Evolutionary conservation across 92 coral and sea anemone species (phyloP).

Genomic region (Siderastrea siderea): DNA sequence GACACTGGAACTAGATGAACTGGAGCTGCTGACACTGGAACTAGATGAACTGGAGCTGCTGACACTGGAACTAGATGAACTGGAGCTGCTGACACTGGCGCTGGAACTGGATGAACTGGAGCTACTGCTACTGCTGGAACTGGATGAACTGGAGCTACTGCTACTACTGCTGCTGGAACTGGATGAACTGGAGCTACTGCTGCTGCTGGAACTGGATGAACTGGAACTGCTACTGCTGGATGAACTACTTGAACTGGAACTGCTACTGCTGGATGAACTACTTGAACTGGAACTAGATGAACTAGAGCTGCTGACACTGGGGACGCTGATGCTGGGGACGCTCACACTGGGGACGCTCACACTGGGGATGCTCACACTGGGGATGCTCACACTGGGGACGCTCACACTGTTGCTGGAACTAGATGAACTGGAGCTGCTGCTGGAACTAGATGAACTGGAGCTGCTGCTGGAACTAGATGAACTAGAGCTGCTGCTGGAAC

Average conservation of each 20-base stretch:
- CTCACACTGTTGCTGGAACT: neutral
- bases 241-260: neutral
- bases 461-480: neutral
- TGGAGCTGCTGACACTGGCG: neutral
- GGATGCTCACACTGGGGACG: neutral
- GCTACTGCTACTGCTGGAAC: neutral
- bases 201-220: constrained; percentile 6
- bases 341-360: neutral
- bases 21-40: neutral
- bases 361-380: neutral
- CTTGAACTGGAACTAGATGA: neutral
- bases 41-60: neutral
- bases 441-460: neutral
- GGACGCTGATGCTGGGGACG: neutral
- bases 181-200: neutral
- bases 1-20: neutral
- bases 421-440: neutral
- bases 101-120: neutral
- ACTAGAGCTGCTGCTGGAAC: neutral
- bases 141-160: constrained; percentile 3
- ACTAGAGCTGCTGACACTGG: neutral
- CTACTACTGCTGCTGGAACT: neutral
- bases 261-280: neutral
- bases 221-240: neutral
- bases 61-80: neutral